Evolutionary conservation across 92 coral and sea anemone species (phyloP).

Genomic region (Scolanthus callimorphus): DNA sequence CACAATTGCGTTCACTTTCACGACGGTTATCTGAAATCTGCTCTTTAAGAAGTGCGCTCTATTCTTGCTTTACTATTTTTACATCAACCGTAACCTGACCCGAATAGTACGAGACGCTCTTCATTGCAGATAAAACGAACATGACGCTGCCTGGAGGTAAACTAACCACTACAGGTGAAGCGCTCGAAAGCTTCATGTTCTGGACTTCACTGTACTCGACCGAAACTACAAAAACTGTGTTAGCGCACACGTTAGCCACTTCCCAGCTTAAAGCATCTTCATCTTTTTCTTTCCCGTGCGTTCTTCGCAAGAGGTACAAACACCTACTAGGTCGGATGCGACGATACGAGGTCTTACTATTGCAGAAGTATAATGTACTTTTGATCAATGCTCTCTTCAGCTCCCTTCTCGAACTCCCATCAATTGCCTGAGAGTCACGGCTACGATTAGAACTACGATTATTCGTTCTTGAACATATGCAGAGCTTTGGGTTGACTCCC

Average conservation of each 20-base stretch:
- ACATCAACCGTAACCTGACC: too few relatives aligned
- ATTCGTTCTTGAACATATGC: conserved; percentile 60
- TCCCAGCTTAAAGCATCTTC: conserved; percentile 29
- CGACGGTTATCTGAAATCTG: too few relatives aligned
- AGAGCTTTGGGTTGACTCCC: conserved; percentile 41
- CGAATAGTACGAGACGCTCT: too few relatives aligned
- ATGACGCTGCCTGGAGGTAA: conserved; percentile 32
- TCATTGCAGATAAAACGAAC: conserved; percentile 47
- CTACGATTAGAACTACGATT: too few relatives aligned
- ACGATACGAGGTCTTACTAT: conserved; percentile 1
- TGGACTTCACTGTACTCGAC: conserved; percentile 2
- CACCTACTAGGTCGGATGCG: conserved; percentile 10
- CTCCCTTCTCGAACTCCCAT: background rate
- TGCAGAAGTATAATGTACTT: background rate
- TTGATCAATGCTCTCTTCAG: background rate
- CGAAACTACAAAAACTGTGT: conserved; percentile 16
- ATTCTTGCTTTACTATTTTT: too few relatives aligned
- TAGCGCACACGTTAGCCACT: conserved; percentile 44
- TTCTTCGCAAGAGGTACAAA: conserved; percentile 20
- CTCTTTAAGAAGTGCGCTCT: too few relatives aligned
- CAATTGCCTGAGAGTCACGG: background rate
- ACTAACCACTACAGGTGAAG: conserved; percentile 25
- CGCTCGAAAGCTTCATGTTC: conserved; percentile 32
- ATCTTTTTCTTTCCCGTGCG: conserved; percentile 8
- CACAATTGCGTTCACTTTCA: too few relatives aligned